Evolutionary conservation across 2,888 invertebrate genomes (phyloP), one percentile per base, ranked within the genome.

Genomic region (Ceriagrion tenellum): DNA sequence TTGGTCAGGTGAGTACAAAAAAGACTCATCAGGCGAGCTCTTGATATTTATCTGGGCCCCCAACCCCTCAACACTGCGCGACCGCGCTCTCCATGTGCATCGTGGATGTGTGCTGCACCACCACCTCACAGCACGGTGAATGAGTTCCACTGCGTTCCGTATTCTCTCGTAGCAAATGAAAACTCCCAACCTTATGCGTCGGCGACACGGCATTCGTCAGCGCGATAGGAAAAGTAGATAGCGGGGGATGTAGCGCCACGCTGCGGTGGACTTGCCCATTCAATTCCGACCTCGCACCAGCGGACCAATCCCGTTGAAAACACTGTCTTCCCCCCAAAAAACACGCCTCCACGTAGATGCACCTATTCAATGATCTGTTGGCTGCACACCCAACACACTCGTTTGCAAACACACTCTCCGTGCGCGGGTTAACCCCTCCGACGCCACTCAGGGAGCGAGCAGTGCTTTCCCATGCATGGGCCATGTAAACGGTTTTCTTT

Each of bases 201-300:
- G 91, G 56, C 56, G 56, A 91, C 91, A 69, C 35, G 13, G 59
- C 91, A 91, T 91, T 91, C 63, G 59, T 91, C 59, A 91, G 59
- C 63, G 91, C 63, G 91, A 91, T 91, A 91, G 59, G 20, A 91
- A 63, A 63, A 26, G n/a, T 40, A 91, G 91, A 91, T 91, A 91
- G 63, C 91, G 91, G 40, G 26, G 10, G 59, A 20, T 0, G 59
- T 2, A 55, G n/a, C 26, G 89, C 40, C 26, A 55, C 20, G 89
- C 55, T 89, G 89, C 55, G 40, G 63, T 91, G 35, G 40, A 69
- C 40, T 63, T 35, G 3, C 56, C 63, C 91, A 91, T 91, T 91
- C 91, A 91, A 13, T 26, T 4, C 59, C 40, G 26, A 55, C 47
- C 55, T 20, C 26, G 55, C 59, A 40, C 35, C 55, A 20, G 63